Conservation (phyloP, 2,888 invertebrate genomes). For the Hymenopus coronatus region DNA sequence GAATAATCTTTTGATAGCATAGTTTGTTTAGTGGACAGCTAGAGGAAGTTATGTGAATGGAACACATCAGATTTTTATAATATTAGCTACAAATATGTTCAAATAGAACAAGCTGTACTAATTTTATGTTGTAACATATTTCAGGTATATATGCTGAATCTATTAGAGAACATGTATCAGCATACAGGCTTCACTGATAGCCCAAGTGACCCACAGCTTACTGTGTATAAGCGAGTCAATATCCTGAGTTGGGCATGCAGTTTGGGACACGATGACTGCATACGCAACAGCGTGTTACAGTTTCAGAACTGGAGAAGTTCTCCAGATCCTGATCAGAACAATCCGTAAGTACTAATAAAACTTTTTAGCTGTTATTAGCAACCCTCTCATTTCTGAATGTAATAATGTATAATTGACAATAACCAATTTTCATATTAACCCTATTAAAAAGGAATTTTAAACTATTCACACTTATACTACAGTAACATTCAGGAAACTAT, state of each 20-base stretch:
- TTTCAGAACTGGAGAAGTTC: conserved; percentile 74
- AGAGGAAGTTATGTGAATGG: no score
- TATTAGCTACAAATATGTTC: no score
- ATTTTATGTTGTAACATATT: conserved; percentile 33
- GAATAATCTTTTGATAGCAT: no score
- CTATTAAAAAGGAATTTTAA: no score
- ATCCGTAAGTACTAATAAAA: conserved; percentile 61
- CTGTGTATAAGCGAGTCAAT: conserved; percentile 68
- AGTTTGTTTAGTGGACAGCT: no score
- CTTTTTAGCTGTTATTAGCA: background rate
- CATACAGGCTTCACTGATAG: conserved; percentile 68
- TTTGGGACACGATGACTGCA: conserved; percentile 70
- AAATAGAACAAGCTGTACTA: no score
- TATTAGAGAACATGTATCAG: conserved; percentile 64
- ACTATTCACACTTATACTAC: no score
- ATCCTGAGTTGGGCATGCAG: conserved; percentile 72
- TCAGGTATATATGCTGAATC: conserved; percentile 65
- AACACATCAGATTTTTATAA: no score
- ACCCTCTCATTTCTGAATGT: no score
- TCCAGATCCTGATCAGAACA: conserved; percentile 68
- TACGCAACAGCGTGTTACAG: conserved; percentile 66
- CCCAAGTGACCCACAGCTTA: conserved; percentile 62
- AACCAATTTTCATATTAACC: no score
- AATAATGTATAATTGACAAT: no score
- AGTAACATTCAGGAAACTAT: no score